Conservation (phyloP, 2,888 invertebrate species). For the Tolmerus cingulatus region DNA sequence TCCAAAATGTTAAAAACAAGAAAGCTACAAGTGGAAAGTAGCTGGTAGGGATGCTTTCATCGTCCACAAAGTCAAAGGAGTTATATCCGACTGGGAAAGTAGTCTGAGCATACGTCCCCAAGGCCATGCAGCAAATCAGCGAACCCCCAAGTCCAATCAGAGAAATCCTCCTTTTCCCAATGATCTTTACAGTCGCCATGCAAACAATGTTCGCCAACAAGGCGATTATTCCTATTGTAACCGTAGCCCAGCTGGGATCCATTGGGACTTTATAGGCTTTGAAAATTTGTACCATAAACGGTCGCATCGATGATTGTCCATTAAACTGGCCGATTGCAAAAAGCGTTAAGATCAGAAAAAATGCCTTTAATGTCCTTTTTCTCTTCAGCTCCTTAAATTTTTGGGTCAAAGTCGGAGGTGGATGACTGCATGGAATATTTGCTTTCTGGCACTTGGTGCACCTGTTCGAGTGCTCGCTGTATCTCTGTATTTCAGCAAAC, state of each 20-base stretch:
- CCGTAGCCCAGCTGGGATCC: slow-evolving; percentile 65
- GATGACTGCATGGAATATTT: slow-evolving; percentile 54
- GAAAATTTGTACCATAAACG: slow-evolving; percentile 68
- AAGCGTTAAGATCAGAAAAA: slow-evolving; percentile 65
- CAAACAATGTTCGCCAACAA: slow-evolving; percentile 64
- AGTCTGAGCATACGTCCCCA: slow-evolving; percentile 63
- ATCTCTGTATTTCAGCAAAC: slow-evolving; percentile 50
- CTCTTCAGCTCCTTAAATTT: slow-evolving; percentile 61
- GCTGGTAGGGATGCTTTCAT: slow-evolving; percentile 6
- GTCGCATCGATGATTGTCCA: slow-evolving; percentile 65
- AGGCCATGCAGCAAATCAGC: slow-evolving; percentile 61
- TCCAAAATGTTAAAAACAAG: slow-evolving; percentile 48
- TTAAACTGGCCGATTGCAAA: slow-evolving; percentile 67
- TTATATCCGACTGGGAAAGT: slow-evolving; percentile 62
- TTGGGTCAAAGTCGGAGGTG: slow-evolving; percentile 54
- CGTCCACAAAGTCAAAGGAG: slow-evolving; percentile 60
- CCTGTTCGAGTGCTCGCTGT: slow-evolving; percentile 49
- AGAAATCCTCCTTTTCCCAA: slow-evolving; percentile 66
- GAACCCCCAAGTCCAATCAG: slow-evolving; percentile 63
- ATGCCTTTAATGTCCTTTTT: slow-evolving; percentile 67
- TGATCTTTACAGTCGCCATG: slow-evolving; percentile 62
- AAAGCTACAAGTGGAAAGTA: slow-evolving; percentile 57
- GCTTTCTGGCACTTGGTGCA: slow-evolving; percentile 50
- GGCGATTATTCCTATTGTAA: slow-evolving; percentile 65
- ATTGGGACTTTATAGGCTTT: slow-evolving; percentile 58